Evolutionary conservation across 1,140 invertebrate species (phyloP).

Genomic region (Phymastichus coffea): DNA sequence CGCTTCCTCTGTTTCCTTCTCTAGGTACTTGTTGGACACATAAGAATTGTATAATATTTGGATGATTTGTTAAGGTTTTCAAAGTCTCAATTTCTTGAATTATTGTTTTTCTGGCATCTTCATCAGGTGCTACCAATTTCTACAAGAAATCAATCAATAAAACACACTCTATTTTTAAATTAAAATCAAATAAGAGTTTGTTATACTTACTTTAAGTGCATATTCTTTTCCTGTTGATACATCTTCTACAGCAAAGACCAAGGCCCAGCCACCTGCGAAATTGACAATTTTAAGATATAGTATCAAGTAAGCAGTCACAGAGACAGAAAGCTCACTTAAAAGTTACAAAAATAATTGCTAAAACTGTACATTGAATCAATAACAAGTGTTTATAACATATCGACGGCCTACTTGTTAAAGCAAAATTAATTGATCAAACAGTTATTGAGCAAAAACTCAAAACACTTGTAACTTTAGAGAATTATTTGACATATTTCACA

Average conservation of each 20-base stretch:
- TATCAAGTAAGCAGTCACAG: too few relatives aligned
- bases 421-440: too few relatives aligned
- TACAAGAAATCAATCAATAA: conserved; percentile 38
- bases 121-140: conserved; percentile 76
- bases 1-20: conserved; percentile 61
- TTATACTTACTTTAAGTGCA: conserved; percentile 73
- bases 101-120: conserved; percentile 74
- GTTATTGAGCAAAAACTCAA: too few relatives aligned
- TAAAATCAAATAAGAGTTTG: conserved; percentile 2
- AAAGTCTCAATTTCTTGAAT: conserved; percentile 77
- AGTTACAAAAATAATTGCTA: background rate
- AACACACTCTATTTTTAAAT: background rate
- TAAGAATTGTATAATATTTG: conserved; percentile 79
- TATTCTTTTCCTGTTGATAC: conserved; percentile 82
- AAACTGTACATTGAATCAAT: too few relatives aligned
- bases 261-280: conserved; percentile 84
- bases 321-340: background rate
- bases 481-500: too few relatives aligned
- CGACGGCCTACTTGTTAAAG: too few relatives aligned
- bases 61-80: conserved; percentile 75
- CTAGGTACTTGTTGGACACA: conserved; percentile 71
- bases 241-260: conserved; percentile 93
- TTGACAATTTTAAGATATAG: conserved; percentile 14
- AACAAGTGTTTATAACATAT: too few relatives aligned
- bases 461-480: too few relatives aligned